These are phyloP conservation scores for Nyctibius bracteatus DNA, from an alignment of 2,113 vertebrate genomes.

Conservation along the genomic window DNA sequence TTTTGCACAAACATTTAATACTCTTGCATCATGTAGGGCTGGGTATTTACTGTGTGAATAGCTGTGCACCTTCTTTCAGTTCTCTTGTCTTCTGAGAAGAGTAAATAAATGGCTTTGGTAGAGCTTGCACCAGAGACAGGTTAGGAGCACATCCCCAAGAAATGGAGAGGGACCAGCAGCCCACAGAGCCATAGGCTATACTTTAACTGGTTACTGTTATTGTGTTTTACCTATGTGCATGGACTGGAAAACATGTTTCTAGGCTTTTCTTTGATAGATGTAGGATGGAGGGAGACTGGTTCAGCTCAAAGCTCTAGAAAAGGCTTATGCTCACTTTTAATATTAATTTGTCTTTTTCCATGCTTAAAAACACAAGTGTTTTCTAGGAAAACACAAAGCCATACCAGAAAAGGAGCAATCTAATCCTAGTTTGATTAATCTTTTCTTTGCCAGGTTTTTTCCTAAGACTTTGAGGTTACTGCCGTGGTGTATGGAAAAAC, in stretches of 20 bases:
- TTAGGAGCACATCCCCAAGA: background rate
- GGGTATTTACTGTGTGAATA: background rate
- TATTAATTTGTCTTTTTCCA: background rate
- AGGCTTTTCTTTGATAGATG: background rate
- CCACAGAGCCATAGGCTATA: background rate
- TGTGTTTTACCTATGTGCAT: background rate
- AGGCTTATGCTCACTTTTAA: background rate
- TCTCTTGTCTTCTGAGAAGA: background rate
- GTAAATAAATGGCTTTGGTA: background rate
- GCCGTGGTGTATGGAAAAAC: background rate
- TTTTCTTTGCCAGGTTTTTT: background rate
- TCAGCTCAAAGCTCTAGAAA: background rate
- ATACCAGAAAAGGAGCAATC: background rate
- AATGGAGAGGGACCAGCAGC: background rate
- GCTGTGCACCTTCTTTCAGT: background rate
- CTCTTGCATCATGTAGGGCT: background rate
- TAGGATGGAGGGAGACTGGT: background rate
- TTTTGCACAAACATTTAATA: background rate
- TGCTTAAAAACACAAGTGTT: background rate
- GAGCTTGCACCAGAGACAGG: background rate
- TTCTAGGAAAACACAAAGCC: background rate
- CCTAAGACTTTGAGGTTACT: background rate
- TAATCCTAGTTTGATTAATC: background rate
- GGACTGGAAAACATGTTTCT: background rate
- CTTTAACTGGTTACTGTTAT: background rate